Base-by-base conservation (phyloP, 2,113 vertebrate genomes). In the Gila orcuttii region DNA sequence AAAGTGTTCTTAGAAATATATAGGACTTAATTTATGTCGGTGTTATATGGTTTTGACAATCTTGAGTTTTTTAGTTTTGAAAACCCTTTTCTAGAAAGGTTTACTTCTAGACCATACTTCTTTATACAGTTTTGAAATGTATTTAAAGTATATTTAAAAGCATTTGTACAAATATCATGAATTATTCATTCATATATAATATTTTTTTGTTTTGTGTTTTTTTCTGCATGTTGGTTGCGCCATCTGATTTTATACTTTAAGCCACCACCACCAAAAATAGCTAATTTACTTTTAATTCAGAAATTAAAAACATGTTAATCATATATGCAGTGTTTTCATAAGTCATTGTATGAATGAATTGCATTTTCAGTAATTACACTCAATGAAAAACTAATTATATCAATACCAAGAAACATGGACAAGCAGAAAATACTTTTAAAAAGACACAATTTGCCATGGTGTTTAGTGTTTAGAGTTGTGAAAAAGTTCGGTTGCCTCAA, bases 391-490 rank as follows among this genome's bases (percentile, higher is more conserved):
- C 13, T 2, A 42, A 79, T 62, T 1, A 17, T 79, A 79, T 62
- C n/a, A 45, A 45, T 17, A 25, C 8, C 52, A 78, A 59, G 28
- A 33, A 36, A 57, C 42, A 25, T 11, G 68, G 23, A 45, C 39
- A 74, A 74, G 36, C 36, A 73, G 31, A 68, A n/a, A 73, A 73
- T 42, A 73, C 39, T 73, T 36, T 69, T 45, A 75, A 25, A 23
- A 42, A 73, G 36, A 17, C n/a, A 74, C 5, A 28, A 17, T 75
- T 25, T 47, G 23, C 71, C n/a, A 25, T 74, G 23, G 23, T 9
- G 23, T 45, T 74, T 6, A 25, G 39, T n/a, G 71, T 74, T 75
- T 74, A 74, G 71, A 73, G 21, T n/a, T 47, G 71, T 74, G 71
- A 25, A 25, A 69, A 47, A 12, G 39, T 47, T 45, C 3, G 23